phyloP scores from a whole-genome alignment of 2,888 invertebrate species.

The Dromius quadrimaculatus region DNA sequence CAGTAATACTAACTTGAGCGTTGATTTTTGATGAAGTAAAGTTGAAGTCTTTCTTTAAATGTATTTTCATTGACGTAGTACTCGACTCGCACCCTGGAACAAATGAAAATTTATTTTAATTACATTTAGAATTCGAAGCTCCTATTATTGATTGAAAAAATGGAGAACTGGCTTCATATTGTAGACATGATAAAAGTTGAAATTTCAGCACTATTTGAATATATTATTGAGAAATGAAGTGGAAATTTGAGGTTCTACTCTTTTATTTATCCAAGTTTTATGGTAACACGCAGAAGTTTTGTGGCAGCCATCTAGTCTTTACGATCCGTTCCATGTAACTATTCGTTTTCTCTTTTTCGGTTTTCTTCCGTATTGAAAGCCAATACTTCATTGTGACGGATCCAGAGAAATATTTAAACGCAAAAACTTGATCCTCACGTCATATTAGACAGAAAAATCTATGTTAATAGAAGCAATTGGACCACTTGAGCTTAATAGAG shows the following conservation, averaged over 20 bases:
- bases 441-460: no score
- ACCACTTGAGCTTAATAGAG: no score
- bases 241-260: neutral
- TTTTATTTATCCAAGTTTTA: neutral
- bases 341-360: slow-evolving; percentile 5
- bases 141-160: neutral
- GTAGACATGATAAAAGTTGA: neutral
- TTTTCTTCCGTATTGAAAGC: neutral
- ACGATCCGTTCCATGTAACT: neutral
- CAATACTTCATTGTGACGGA: no score
- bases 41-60: slow-evolving; percentile 97
- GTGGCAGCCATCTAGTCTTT: neutral
- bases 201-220: neutral
- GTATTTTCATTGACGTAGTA: slow-evolving; percentile 99
- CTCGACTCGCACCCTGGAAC: slow-evolving; percentile 97
- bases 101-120: slow-evolving; percentile 61
- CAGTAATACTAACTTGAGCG: slow-evolving; percentile 90
- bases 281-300: slow-evolving; percentile 1
- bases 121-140: neutral
- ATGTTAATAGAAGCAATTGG: no score
- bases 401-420: no score
- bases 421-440: no score
- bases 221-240: neutral
- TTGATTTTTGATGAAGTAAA: slow-evolving; percentile 99
- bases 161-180: neutral